Evolutionary conservation across 2,113 vertebrate genomes (phyloP), one percentile per base, ranked within the genome.

Genomic region (Gopherus evgoodei): DNA sequence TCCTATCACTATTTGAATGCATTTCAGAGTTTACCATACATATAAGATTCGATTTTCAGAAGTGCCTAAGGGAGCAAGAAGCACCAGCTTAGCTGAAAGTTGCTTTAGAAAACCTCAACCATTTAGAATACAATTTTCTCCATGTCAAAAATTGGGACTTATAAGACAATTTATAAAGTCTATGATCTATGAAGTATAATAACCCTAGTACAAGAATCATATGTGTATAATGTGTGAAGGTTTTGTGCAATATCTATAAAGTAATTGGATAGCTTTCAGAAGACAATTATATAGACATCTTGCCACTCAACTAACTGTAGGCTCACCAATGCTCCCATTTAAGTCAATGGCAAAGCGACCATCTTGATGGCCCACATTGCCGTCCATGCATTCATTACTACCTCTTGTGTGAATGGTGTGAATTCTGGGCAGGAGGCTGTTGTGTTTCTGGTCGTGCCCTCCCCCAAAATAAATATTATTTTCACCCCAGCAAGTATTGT

Each of bases 381-480:
- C 3, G 12, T 97, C 90, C 95, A 94, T 81, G 62, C 95, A 96
- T 95, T 47, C 88, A 85, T 97, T 95, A 96, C 87, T 97, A 96
- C 95, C 42, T 86, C 90, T 65, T 35, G 62, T 81, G 53, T 65
- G 94, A 97, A 96, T 93, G 92, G 96, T 96, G 95, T 90, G 93
- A 85, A 83, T 93, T 78, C 78, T 90, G 87, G 92, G 85, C 95
- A 95, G 57, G 65, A 69, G 8, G 4, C 16, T 38, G 17, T 21
- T 69, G 65, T n/a, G 35, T n/a, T n/a, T 87, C 83, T 96, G 93
- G 75, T 95, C 89, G 81, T 94, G 86, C 87, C 69, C 50, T 95
- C 93, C 92, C 95, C 89, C 93, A 95, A 95, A 95, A 96, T 83
- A 91, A 96, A 93, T 94, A 97, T 95, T 96, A 65, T 83, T 97